Conservation (phyloP, 2,888 invertebrate species). For the Uropetala carovei region DNA sequence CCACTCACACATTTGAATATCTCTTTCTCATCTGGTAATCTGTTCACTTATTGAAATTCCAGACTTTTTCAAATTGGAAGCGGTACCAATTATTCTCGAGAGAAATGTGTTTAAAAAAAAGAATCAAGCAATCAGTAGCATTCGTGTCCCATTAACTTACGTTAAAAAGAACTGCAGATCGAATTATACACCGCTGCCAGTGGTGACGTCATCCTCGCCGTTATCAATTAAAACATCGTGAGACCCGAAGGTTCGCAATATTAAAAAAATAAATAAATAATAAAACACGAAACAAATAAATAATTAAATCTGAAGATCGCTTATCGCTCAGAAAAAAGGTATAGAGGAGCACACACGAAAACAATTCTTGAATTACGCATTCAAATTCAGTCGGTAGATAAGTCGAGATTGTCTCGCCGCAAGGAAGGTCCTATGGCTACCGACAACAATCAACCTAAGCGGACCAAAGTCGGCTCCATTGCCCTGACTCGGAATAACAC, state of each 20-base stretch:
- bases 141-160: not conserved
- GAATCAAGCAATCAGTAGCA: not conserved
- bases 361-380: not conserved
- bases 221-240: not conserved
- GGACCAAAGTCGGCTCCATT: too few relatives aligned
- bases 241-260: not conserved
- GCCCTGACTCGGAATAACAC: too few relatives aligned
- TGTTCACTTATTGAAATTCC: not conserved
- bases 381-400: not conserved
- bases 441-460: not conserved
- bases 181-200: not conserved
- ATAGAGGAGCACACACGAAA: not conserved
- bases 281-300: not conserved
- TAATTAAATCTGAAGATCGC: not conserved
- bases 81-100: not conserved
- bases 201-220: not conserved
- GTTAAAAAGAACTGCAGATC: not conserved
- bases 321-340: not conserved
- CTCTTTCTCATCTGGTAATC: too few relatives aligned
- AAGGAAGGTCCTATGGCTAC: not conserved
- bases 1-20: too few relatives aligned
- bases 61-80: not conserved
- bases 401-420: not conserved
- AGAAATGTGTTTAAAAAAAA: not conserved
- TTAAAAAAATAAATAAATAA: slow-evolving; percentile 15